Base-by-base conservation (phyloP, 2,888 invertebrate species). In the Thymelicus acteon region DNA sequence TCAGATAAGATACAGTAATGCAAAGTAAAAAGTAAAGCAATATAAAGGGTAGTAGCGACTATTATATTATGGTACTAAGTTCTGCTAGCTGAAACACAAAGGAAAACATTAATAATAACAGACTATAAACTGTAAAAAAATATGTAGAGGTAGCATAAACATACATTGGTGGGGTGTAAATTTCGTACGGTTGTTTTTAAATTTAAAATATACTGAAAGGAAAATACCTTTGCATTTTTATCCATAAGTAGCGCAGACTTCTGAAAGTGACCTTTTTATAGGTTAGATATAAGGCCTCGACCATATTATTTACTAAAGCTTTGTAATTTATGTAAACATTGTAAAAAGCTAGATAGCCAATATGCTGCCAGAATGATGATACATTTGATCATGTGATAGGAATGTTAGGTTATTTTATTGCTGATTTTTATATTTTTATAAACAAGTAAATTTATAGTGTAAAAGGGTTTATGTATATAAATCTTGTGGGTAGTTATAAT, bases 371-470 rank as follows among this genome's bases (percentile, higher is more conserved):
- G 54, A 8, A 5, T 31, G 24, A 10, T 31, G 54, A 54, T 54
- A 24, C 54, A 54, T 54, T 54, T 54, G 54, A 54, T 54, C 10
- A 7, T 40, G 44, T 44, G 44, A 10, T 44, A 44, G 44, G 10
- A 44, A 44, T n/a, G 24, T 24, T 24, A 6, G 12, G 10, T 8
- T 24, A 54, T 54, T 54, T 54, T 54, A 54, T 19, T 24, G 54
- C 54, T 24, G 54, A 12, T 54, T 54, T 54, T 54, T 54, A 54
- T 54, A 54, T 24, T 54, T 54, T 54, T 54, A 54, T 54, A 52
- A 52, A 52, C 19, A 54, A 19, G 24, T 54, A 24, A 5, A 52
- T 19, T 6, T 1, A 6, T 24, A 54, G 24, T 54, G 24, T 10
- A 54, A 24, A 7, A 19, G 2, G 7, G 19, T 10, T 15, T 49